phyloP scores from a whole-genome alignment of 2,888 invertebrate species.

The Ashinkailepas kermadecensis region DNA sequence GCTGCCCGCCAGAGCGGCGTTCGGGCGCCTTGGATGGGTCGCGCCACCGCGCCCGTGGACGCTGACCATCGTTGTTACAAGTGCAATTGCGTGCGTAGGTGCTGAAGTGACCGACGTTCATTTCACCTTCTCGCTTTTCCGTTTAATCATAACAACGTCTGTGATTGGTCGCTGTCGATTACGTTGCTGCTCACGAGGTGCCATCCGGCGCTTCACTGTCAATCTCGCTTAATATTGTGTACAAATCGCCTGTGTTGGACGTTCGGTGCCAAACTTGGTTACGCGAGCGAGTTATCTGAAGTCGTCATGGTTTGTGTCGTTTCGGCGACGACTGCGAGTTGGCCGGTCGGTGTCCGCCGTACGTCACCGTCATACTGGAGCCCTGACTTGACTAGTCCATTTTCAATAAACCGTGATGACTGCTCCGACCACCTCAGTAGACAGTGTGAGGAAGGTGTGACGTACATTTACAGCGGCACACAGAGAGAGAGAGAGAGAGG shows the following conservation, averaged over 20 bases:
- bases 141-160: constrained; percentile 13
- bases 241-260: constrained; percentile 3
- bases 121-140: not conserved
- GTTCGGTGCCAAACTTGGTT: constrained; percentile 18
- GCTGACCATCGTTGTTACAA: not conserved
- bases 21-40: too few relatives aligned
- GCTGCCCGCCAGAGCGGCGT: too few relatives aligned
- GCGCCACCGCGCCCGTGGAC: too few relatives aligned
- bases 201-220: not conserved
- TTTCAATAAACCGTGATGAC: constrained; percentile 13
- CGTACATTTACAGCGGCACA: too few relatives aligned
- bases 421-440: not conserved
- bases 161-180: constrained; percentile 2
- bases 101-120: not conserved
- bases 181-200: not conserved
- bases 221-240: constrained; percentile 15
- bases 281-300: not conserved
- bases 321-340: not conserved
- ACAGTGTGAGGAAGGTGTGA: too few relatives aligned
- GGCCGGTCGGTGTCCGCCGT: not conserved
- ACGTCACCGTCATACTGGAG: not conserved
- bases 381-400: not conserved
- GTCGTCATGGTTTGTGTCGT: not conserved
- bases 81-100: constrained; percentile 1
- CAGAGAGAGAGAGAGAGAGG: too few relatives aligned